Evolutionary conservation across 1,140 invertebrate species (phyloP), one percentile per base, ranked within the genome.

Genomic region (Macrostomum lignano): DNA sequence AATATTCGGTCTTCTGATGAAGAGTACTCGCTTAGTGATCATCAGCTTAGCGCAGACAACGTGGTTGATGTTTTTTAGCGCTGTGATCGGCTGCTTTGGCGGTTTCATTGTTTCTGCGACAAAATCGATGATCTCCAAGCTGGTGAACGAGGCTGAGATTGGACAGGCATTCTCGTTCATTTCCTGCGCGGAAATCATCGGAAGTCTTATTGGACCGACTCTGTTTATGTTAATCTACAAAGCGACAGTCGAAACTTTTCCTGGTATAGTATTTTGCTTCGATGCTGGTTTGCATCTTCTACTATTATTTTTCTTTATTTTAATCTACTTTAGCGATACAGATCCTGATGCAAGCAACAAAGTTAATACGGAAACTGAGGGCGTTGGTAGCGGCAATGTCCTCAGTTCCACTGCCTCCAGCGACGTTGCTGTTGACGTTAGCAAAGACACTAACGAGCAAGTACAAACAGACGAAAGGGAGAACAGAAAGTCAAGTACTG

Each of bases 1-100:
- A 5, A 41, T 51, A 22, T 26, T 51, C 19, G 50, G 46, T 5
- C 36, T 54, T 6, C 13, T 31, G 3, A 53, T 47, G 31, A 35
- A 38, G 24, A 41, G 52, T 17, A 38, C 47, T 6, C 44, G 50
- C 1, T 31, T 49, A 2, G 25, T 43, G 2, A 49, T 46, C 42
- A 42, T 49, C 2, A 46, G 46, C 4, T 46, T 54, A 35, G 43
- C 41, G 31, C 33, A 32, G 3, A 38, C 46, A 28, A 45, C 47
- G 5, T 54, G 51, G 51, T 47, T 52, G 47, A 43, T 55, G 2
- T 55, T 46, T 35, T 31, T 42, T 9, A 46, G 44, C 1, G 47
- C 50, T 9, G 38, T 44, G 3, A 43, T 51, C 6, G 49, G 48
- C 1, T 36, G 49, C 0, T 40, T 47, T 32, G 43, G n/a, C 42